Base-by-base conservation (phyloP, 2,113 vertebrate genomes). In the Sitta europaea region DNA sequence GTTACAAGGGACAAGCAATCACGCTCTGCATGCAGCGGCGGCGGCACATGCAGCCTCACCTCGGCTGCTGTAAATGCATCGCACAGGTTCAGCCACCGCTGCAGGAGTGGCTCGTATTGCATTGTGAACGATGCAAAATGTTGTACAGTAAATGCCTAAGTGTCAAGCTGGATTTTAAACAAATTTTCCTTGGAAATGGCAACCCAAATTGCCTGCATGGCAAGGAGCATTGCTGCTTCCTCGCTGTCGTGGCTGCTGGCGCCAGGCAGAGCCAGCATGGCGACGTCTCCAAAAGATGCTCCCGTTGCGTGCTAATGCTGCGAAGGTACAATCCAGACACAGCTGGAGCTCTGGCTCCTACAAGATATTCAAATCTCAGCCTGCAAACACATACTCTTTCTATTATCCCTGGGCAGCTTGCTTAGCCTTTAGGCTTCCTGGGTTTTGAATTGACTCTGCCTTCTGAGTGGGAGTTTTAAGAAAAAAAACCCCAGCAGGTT, bases 401-500 rank as follows among this genome's bases (percentile, higher is more conserved):
- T 91, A 58, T 95, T 95, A 96, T 90, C 88, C 88, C 94, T 3
- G 15, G 86, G 66, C 75, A 84, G 87, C 75, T 80, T 90, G 75
- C 84, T 92, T 83, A 66, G 43, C 82, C 82, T 94, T 96, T 71
- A 90, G 88, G 88, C 61, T 57, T 82, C 55, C 67, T 38, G 88
- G 80, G 50, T 81, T 86, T 83, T 90, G 79, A 94, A 88, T 27
- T 78, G 85, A 95, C 86, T 91, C 65, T 95, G 92, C 92, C 75
- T 94, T 95, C 91, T 82, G 96, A 95, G 81, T 80, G 82, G 91
- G 95, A 92, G 72, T 95, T 97, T 65, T 72, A 70, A 55, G 42
- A 50, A 91, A 90, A 87, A 94, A 79, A 92, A 2, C 0, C 31
- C 50, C 75, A 94, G 79, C 90, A 90, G 92, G 92, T 57, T 95